Percentiles rank a stretch among this genome's conserved stretches.
Conservation (phyloP, 2,888 invertebrate genomes). For the Ellobium chinense region DNA sequence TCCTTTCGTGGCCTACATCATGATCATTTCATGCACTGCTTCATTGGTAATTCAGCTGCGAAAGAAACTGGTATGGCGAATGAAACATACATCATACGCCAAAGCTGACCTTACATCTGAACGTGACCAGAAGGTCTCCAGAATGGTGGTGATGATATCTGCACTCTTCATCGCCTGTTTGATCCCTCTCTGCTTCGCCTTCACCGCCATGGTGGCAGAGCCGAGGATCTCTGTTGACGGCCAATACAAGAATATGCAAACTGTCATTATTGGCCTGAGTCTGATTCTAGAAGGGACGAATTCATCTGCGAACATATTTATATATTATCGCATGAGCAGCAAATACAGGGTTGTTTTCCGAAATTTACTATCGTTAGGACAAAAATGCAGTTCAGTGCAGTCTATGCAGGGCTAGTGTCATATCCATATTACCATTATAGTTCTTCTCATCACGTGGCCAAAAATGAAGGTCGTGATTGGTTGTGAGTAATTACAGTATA, state of each 20-base stretch:
- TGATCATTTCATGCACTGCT: background rate
- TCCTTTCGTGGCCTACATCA: background rate
- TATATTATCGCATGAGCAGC: constrained; percentile 4
- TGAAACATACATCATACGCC: background rate
- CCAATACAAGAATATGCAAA: background rate
- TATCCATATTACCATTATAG: no score
- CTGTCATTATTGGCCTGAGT: background rate
- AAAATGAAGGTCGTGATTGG: no score
- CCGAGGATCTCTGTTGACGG: background rate
- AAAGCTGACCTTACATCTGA: background rate
- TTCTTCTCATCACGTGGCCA: no score
- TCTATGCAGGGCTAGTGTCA: no score
- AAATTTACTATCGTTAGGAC: no score
- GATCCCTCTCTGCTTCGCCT: background rate
- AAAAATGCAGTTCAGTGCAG: no score
- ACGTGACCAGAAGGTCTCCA: background rate
- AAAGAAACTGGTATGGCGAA: background rate
- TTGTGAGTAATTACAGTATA: no score
- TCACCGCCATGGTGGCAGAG: background rate
- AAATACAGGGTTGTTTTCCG: background rate
- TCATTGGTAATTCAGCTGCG: background rate
- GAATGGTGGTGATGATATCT: background rate
- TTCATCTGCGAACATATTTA: background rate
- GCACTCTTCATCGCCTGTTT: background rate
- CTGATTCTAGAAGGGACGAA: background rate